Evolutionary conservation across 2,888 invertebrate species (phyloP).

Genomic region (Cistogaster globosa): DNA sequence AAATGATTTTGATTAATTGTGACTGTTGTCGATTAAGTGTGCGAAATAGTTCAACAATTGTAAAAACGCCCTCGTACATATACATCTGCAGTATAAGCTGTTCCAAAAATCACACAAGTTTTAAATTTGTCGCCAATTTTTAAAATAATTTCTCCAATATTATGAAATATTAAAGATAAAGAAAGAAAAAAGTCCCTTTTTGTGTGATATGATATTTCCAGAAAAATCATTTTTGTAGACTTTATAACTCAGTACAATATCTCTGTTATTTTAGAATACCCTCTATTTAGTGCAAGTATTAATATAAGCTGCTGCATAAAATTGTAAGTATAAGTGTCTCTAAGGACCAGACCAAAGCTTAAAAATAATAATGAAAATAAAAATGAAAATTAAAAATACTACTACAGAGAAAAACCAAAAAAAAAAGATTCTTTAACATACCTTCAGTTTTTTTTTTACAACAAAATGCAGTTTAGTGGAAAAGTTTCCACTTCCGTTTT

Average conservation of each 20-base stretch:
- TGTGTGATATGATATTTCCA: no score
- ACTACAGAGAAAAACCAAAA: neutral
- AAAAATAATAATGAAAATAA: conserved; percentile 37
- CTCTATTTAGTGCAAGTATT: conserved; percentile 8
- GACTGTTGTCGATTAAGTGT: no score
- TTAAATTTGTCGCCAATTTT: no score
- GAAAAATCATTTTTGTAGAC: no score
- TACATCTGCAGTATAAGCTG: no score
- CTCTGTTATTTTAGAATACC: no score
- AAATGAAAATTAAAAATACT: conserved; percentile 55
- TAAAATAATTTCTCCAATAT: no score
- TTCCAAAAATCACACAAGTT: no score
- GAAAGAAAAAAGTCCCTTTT: no score
- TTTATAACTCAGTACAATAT: no score
- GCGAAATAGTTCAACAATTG: neutral
- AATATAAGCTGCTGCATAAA: neutral
- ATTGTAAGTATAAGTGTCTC: conserved; percentile 33
- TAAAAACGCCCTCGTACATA: neutral
- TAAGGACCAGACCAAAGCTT: conserved; percentile 56
- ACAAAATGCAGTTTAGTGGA: conserved; percentile 22
- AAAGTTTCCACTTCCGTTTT: conserved; percentile 29
- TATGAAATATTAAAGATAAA: no score
- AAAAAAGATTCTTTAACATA: conserved; percentile 12
- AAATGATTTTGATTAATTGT: no score
- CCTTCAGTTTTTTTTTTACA: neutral